These are phyloP conservation scores for Drosophila micromelanica DNA, from an alignment of 1,140 invertebrate genomes.

Conservation along the genomic window DNA sequence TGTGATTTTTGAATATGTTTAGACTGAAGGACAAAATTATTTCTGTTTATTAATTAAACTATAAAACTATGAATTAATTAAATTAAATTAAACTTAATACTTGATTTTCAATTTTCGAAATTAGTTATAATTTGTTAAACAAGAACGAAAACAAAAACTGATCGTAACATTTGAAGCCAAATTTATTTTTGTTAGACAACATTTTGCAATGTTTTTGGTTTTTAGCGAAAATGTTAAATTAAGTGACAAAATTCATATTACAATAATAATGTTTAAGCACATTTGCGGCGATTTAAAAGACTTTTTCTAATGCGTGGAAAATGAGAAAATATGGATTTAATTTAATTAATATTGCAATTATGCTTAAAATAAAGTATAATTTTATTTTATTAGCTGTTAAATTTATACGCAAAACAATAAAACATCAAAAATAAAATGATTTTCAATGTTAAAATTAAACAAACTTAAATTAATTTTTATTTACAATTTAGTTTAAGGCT, in stretches of 20 bases:
- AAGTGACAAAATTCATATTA: conserved; percentile 64
- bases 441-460: conserved; percentile 80
- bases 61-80: conserved; percentile 46
- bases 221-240: conserved; percentile 59
- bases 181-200: conserved; percentile 44
- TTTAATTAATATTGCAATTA: conserved; percentile 75
- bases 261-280: conserved; percentile 77
- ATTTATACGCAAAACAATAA: conserved; percentile 76
- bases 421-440: conserved; percentile 74
- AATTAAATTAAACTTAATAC: conserved; percentile 36
- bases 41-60: conserved; percentile 79
- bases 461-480: conserved; percentile 69
- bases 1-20: conserved; percentile 83
- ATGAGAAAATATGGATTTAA: conserved; percentile 65
- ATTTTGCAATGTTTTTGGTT: conserved; percentile 55
- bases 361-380: conserved; percentile 79
- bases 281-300: conserved; percentile 81
- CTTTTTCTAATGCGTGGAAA: conserved; percentile 64
- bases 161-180: conserved; percentile 55
- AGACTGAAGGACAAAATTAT: conserved; percentile 81
- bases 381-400: conserved; percentile 81
- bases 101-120: conserved; percentile 56
- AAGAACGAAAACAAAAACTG: conserved; percentile 46
- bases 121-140: conserved; percentile 59
- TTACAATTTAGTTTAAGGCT: conserved; percentile 71